Evolutionary conservation across 2,797 vertebrate genomes (phyloP).

Genomic region (Fringilla coelebs): DNA sequence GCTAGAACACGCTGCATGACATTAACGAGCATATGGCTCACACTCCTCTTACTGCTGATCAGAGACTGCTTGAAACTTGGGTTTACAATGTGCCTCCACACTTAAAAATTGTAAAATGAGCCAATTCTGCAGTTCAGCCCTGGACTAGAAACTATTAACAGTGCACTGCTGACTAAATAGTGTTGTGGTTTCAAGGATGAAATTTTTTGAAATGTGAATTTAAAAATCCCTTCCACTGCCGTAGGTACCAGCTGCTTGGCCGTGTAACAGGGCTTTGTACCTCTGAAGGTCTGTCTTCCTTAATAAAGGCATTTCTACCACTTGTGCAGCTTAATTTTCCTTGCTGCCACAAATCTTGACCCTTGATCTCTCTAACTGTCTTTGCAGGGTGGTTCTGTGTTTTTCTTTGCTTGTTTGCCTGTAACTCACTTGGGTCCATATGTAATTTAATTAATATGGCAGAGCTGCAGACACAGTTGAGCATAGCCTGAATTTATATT

Average conservation of each 20-base stretch:
- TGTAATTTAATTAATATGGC: neutral
- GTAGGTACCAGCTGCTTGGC: neutral
- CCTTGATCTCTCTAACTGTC: neutral
- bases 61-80: neutral
- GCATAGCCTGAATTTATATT: constrained; percentile 7
- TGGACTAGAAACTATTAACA: neutral
- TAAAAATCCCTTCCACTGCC: neutral
- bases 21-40: neutral
- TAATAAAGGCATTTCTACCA: neutral
- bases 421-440: neutral
- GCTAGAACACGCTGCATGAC: neutral
- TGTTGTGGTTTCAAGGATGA: neutral
- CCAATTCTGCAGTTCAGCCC: neutral
- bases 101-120: neutral
- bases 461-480: neutral
- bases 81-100: neutral
- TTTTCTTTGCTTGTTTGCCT: constrained; percentile 8
- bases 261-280: neutral
- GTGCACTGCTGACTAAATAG: neutral
- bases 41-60: neutral
- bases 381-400: neutral
- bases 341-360: neutral
- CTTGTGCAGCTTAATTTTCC: neutral
- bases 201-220: neutral
- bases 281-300: neutral